Percentiles rank a stretch among this genome's conserved stretches.
Conservation (phyloP, 1,140 invertebrate species). For the Drosophila elegans region DNA sequence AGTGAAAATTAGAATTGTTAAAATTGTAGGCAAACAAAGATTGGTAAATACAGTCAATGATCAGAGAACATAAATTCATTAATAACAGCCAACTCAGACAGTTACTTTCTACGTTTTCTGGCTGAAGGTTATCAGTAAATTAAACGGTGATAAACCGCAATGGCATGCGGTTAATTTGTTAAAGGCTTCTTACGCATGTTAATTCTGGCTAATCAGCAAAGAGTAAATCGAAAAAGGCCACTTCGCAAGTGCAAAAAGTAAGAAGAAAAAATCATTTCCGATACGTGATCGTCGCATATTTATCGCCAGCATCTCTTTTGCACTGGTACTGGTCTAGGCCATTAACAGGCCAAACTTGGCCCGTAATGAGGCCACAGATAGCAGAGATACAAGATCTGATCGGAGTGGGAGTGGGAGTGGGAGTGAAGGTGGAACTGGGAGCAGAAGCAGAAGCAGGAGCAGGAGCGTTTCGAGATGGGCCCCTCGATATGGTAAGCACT, state of each 20-base stretch:
- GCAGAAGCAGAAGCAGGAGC: neutral
- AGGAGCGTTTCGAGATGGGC: conserved; percentile 48
- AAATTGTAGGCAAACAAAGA: conserved; percentile 59
- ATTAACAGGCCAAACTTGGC: conserved; percentile 64
- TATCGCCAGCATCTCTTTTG: conserved; percentile 64
- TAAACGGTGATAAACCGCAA: conserved; percentile 60
- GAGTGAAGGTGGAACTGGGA: conserved; percentile 14
- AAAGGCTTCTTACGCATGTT: conserved; percentile 60
- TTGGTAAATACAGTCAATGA: conserved; percentile 23
- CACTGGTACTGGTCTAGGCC: conserved; percentile 38
- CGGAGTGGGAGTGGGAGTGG: conserved; percentile 34
- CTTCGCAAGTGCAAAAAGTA: conserved; percentile 13
- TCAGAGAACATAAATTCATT: conserved; percentile 72
- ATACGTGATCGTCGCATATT: conserved; percentile 81
- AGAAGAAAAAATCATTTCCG: conserved; percentile 43
- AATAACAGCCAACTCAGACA: conserved; percentile 37
- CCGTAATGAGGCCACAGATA: conserved; percentile 77
- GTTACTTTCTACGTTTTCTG: neutral
- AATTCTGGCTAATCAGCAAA: conserved; percentile 38
- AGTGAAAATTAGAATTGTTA: conserved; percentile 76
- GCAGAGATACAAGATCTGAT: conserved; percentile 67
- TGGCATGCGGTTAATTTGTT: conserved; percentile 60
- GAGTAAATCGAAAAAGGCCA: neutral
- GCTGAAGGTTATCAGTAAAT: conserved; percentile 48
- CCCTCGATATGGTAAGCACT: conserved; percentile 78